Evolutionary conservation across 92 coral and sea anemone genomes (phyloP), one percentile per base, ranked within the genome.

Genomic region (Epizoanthus fatuus): DNA sequence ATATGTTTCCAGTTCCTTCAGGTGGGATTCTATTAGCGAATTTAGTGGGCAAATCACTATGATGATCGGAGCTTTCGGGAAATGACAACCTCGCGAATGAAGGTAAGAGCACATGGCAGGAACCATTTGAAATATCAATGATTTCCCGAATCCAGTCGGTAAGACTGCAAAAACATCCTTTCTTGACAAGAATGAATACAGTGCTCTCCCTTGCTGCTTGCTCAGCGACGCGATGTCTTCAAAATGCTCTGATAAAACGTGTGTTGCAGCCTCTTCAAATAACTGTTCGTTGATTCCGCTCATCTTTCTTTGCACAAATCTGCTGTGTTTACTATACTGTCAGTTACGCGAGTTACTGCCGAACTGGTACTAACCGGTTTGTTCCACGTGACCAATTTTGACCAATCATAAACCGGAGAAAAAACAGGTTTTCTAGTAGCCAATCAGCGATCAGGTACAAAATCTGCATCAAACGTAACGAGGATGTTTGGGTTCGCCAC

Each of bases 121-220:
- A 79, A 85, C 71, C 22, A 90, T 67, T 63, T 90, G 84, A 60
- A 86, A 90, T 53, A 90, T 80, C 79, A 90, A 80, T 13, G 81
- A 86, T 47, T 90, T 90, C 10, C 93, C 84, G n/a, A 11, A 84
- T 8, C 87, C 87, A 3, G 93, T 90, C 32, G 90, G 93, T 45
- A 90, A 59, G 4, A 90, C 87, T 2, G 79, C 93, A 49, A 90
- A 55, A 19, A 72, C 84, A 81, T 90, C 90, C 75, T 72, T 79
- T 56, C 86, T 49, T 19, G 52, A 14, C 72, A 89, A 52, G 57
- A 75, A 84, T 63, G 47, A 25, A 53, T 12, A 68, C 16, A 81
- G 37, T 15, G 86, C 86, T 65, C 40, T 63, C 40, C 69, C 57
- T 55, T 81, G 86, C 37, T 81, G n/a, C 39, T 59, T 45, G 64